Base-by-base conservation (phyloP, 2,113 vertebrate species). In the Salvator merianae region DNA sequence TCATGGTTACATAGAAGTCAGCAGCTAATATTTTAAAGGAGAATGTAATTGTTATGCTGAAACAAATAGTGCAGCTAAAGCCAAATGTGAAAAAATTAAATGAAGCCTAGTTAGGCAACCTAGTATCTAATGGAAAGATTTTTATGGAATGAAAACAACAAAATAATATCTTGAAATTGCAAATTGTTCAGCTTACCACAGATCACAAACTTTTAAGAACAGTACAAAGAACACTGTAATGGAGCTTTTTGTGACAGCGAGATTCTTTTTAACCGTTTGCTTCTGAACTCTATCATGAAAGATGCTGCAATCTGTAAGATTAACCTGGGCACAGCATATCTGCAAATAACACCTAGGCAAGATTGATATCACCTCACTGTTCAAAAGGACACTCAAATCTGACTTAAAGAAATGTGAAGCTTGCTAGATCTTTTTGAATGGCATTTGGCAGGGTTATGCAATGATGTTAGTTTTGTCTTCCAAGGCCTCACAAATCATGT, bases 61-160 rank as follows among this genome's bases (percentile, higher is more conserved):
- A 71, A 59, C 14, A 53, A 69, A 38, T 55, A 62, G 16, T 30
- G 16, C 30, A 71, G 53, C 36, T 63, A 79, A 72, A 63, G 66
- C 38, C 62, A 47, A 78, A 34, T 28, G 20, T 47, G 22, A 26
- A 18, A 73, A 38, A 72, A 38, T 78, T 79, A 34, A 79, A 30
- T 62, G 76, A 84, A 79, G 43, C 36, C 76, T 43, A 72, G 30
- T 62, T 79, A 71, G 78, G 53, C 13, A 72, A 22, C 30, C 71
- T 62, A 70, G 68, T 43, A 43, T 55, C 22, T 72, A 71, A 72
- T 84, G 53, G 76, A 84, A 72, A 63, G 43, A 32, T 10, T 8
- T 79, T 78, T 79, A 30, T 73, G 22, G 77, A 78, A 10, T 62
- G 22, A 55, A 63, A 87, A 83, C 55, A 73, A 26, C 40, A 65